These are phyloP conservation scores for Chromobotia macracanthus DNA, from an alignment of 2,797 vertebrate species.

Conservation along the genomic window DNA sequence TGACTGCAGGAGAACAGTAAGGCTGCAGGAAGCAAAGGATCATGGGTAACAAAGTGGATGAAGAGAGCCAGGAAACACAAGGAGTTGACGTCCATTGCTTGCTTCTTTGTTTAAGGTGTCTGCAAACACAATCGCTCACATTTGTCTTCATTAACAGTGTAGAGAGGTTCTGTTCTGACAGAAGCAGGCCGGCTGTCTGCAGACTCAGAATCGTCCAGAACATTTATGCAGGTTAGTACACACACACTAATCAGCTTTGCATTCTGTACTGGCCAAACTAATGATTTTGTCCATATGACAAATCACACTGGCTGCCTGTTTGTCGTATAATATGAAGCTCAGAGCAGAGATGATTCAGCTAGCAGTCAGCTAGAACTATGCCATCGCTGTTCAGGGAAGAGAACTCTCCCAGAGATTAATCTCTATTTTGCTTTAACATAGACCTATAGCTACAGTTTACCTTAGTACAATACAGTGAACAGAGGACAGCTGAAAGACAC, in stretches of 20 bases:
- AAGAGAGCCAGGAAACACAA: conserved; percentile 24
- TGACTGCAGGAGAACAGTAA: conserved; percentile 43
- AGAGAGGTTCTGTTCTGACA: conserved; percentile 70
- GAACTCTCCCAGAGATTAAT: conserved; percentile 14
- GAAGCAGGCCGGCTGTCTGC: conserved; percentile 66
- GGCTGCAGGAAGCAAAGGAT: conserved; percentile 3
- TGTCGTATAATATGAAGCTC: neutral
- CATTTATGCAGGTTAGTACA: conserved; percentile 69
- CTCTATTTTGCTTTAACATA: conserved; percentile 29
- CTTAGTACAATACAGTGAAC: conserved; percentile 10
- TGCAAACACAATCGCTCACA: conserved; percentile 64
- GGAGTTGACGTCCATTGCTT: conserved; percentile 47
- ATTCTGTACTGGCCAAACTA: conserved; percentile 70
- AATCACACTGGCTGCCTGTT: conserved; percentile 36
- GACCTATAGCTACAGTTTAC: conserved; percentile 20
- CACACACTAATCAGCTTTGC: conserved; percentile 80
- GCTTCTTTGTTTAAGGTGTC: conserved; percentile 62
- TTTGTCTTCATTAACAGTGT: conserved; percentile 82
- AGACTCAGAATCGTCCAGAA: conserved; percentile 75
- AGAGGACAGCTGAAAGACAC: conserved; percentile 47
- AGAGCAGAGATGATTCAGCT: conserved; percentile 4
- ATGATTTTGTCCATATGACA: conserved; percentile 78
- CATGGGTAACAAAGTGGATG: neutral
- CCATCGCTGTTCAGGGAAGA: conserved; percentile 33
- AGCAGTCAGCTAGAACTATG: neutral